Percentiles rank a stretch among this genome's conserved stretches.
phyloP scores from a whole-genome alignment of 1,140 invertebrate genomes.

The Nasonia longicornis region DNA sequence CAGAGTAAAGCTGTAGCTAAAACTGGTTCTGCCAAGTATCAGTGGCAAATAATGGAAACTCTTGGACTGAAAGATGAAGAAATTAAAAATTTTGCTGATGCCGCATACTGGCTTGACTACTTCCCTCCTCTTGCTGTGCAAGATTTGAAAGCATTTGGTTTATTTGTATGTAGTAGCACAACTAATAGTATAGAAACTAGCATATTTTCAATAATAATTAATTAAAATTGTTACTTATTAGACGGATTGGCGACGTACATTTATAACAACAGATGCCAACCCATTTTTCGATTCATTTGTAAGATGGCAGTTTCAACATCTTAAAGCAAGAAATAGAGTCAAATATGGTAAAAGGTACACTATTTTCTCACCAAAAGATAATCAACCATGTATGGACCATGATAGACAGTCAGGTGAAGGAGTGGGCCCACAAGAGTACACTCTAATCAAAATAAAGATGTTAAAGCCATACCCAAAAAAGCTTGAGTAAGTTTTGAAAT shows the following conservation, averaged over 20 bases:
- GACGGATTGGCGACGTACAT: slow-evolving; percentile 96
- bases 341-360: slow-evolving; percentile 98
- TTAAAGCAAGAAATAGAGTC: slow-evolving; percentile 91
- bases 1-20: slow-evolving; percentile 97
- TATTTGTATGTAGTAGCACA: slow-evolving; percentile 79
- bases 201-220: slow-evolving; percentile 45
- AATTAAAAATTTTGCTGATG: slow-evolving; percentile 93
- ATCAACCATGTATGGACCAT: slow-evolving; percentile 99
- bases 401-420: slow-evolving; percentile 96
- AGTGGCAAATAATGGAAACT: slow-evolving; percentile 99
- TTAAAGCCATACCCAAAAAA: slow-evolving; percentile 80
- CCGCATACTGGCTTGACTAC: slow-evolving; percentile 93
- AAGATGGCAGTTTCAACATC: slow-evolving; percentile 93
- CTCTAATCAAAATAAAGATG: slow-evolving; percentile 94
- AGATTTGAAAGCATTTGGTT: slow-evolving; percentile 90
- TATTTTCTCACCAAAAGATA: slow-evolving; percentile 96
- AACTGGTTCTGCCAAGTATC: slow-evolving; percentile 88
- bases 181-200: slow-evolving; percentile 21
- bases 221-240: slow-evolving; percentile 61
- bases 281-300: slow-evolving; percentile 99
- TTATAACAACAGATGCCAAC: slow-evolving; percentile 98
- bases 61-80: slow-evolving; percentile 91
- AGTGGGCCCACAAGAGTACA: slow-evolving; percentile 98
- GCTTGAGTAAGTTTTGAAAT: slow-evolving; percentile 72
- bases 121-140: slow-evolving; percentile 92